Evolutionary conservation across 2,888 invertebrate genomes (phyloP).

Genomic region (Hydriomena furcata): DNA sequence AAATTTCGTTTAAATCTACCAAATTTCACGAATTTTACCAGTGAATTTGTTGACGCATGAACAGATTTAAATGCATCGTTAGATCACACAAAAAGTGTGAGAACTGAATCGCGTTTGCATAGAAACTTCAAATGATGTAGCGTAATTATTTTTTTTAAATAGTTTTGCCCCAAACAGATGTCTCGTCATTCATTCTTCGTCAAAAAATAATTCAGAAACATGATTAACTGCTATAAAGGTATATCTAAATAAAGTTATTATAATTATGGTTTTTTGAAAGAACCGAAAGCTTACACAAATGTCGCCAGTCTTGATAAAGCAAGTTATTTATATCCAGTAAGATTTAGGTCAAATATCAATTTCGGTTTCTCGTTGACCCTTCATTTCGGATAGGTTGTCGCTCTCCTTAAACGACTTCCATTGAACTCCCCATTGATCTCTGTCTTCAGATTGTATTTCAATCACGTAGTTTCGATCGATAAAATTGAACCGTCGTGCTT

Average conservation of each 20-base stretch:
- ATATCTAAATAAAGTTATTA: conserved; percentile 7
- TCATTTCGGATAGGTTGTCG: conserved; percentile 46
- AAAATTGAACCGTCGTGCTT: conserved; percentile 22
- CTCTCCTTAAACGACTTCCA: conserved; percentile 43
- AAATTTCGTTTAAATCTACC: conserved; percentile 10
- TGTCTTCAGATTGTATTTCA: conserved; percentile 46
- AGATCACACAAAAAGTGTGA: too few relatives aligned
- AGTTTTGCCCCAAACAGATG: too few relatives aligned
- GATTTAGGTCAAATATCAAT: conserved; percentile 49
- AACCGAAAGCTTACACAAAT: not conserved
- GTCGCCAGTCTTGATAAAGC: conserved; percentile 8
- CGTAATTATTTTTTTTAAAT: too few relatives aligned
- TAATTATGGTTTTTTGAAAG: conserved; percentile 4
- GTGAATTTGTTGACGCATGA: conserved; percentile 33
- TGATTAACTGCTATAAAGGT: conserved; percentile 23
- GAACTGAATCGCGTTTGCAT: conserved; percentile 20
- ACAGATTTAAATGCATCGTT: conserved; percentile 28
- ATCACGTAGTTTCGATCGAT: conserved; percentile 35
- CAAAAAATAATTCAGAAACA: conserved; percentile 30
- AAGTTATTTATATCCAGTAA: conserved; percentile 28
- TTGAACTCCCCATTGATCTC: conserved; percentile 40
- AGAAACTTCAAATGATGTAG: conserved; percentile 22
- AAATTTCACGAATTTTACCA: conserved; percentile 17
- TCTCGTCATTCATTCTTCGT: too few relatives aligned
- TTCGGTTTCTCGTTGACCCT: conserved; percentile 47